Evolutionary conservation across 2,888 invertebrate species (phyloP).

Genomic region (Oeneis ivallda): DNA sequence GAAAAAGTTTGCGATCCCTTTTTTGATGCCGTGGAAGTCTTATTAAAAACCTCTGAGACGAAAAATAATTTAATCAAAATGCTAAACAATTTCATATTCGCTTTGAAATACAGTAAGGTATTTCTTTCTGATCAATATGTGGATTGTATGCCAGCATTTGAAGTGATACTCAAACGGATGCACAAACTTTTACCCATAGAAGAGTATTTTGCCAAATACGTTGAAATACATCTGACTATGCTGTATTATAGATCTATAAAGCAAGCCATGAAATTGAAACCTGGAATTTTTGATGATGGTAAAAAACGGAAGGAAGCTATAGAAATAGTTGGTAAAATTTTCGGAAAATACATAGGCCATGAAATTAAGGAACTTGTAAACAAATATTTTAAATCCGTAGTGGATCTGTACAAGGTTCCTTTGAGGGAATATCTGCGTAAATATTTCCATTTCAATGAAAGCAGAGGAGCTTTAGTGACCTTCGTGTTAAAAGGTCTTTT

Average conservation of each 20-base stretch:
- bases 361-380: conserved; percentile 49
- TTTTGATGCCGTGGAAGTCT: conserved; percentile 46
- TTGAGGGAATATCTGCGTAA: conserved; percentile 44
- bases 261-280: conserved; percentile 46
- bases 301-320: conserved; percentile 46
- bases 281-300: conserved; percentile 48
- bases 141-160: conserved; percentile 51
- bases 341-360: conserved; percentile 51
- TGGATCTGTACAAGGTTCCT: conserved; percentile 47
- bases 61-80: conserved; percentile 21
- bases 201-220: conserved; percentile 49
- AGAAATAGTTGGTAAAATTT: conserved; percentile 50
- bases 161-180: conserved; percentile 48
- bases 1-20: conserved; percentile 47
- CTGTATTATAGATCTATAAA: conserved; percentile 56
- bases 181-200: conserved; percentile 51
- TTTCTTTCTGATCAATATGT: conserved; percentile 51
- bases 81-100: conserved; percentile 45
- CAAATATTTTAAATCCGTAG: conserved; percentile 53
- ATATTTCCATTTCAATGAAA: conserved; percentile 35
- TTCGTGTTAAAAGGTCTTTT: conserved; percentile 41
- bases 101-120: conserved; percentile 51
- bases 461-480: conserved; percentile 31
- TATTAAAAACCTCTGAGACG: conserved; percentile 31
- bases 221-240: conserved; percentile 54